Conservation (phyloP, 1,140 invertebrate species). For the Macrocentrus cingulum region DNA sequence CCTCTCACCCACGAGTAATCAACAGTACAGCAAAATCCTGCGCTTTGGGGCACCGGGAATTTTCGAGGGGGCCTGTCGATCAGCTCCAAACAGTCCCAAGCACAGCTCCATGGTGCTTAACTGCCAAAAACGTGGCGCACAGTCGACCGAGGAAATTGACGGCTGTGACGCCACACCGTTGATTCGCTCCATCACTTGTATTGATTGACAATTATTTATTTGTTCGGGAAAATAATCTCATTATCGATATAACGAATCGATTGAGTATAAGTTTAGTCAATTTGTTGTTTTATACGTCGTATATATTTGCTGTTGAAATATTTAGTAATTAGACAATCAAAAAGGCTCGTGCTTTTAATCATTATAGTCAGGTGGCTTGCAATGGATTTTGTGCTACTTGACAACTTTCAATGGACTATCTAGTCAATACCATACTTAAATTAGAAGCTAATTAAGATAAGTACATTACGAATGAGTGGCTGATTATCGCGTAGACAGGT, state of each 20-base stretch:
- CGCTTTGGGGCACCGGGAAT: conserved; percentile 28
- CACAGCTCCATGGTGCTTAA: conserved; percentile 39
- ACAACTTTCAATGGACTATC: conserved; percentile 24
- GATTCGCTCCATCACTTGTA: conserved; percentile 37
- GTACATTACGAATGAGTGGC: too few relatives aligned
- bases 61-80: conserved; percentile 42
- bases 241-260: too few relatives aligned
- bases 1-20: background rate
- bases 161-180: conserved; percentile 53
- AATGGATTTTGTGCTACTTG: too few relatives aligned
- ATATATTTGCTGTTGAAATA: too few relatives aligned
- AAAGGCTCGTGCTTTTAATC: conserved; percentile 47
- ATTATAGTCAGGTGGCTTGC: background rate
- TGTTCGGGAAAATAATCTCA: too few relatives aligned
- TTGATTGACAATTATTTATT: conserved; percentile 28
- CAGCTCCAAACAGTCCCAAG: conserved; percentile 58
- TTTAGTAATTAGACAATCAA: conserved; percentile 36
- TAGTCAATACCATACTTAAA: conserved; percentile 31
- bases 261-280: too few relatives aligned
- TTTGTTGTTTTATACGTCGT: too few relatives aligned
- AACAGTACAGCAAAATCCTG: background rate
- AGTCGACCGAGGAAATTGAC: conserved; percentile 51
- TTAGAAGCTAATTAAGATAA: background rate
- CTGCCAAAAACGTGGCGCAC: conserved; percentile 39
- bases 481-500: too few relatives aligned